A percentile compares a stretch with the other conserved stretches of the same genome.
phyloP scores from a whole-genome alignment of 64 coral and sea anemone species.

The Stylophora pistillata region DNA sequence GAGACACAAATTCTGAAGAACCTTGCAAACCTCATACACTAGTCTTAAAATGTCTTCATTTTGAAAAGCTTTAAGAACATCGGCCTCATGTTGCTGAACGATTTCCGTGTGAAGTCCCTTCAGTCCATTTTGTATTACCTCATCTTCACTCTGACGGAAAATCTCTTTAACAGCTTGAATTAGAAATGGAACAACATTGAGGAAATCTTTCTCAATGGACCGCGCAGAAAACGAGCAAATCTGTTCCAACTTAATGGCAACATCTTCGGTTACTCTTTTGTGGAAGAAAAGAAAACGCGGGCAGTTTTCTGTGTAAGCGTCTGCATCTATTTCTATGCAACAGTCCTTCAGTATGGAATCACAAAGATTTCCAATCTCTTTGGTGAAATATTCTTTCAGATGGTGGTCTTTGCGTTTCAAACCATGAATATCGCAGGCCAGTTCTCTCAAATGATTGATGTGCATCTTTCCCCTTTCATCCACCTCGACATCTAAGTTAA shows the following conservation, averaged over 20 bases:
- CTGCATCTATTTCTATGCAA: slow-evolving; percentile 21
- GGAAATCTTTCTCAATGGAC: neutral
- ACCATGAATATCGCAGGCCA: neutral
- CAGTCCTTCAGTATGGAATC: slow-evolving; percentile 23
- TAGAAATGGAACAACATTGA: neutral
- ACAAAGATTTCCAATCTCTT: neutral
- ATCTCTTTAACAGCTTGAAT: too few relatives aligned
- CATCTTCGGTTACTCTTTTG: neutral
- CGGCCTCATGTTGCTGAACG: neutral
- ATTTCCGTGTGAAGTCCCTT: neutral
- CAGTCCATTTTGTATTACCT: neutral
- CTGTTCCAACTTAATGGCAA: neutral
- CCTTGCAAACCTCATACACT: neutral
- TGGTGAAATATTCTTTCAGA: neutral
- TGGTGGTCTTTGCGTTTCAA: neutral
- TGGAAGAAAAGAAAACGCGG: neutral
- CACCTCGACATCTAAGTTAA: slow-evolving; percentile 1
- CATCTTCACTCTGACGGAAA: neutral
- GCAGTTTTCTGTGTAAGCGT: neutral
- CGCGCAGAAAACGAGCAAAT: neutral
- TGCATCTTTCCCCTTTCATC: slow-evolving; percentile 29
- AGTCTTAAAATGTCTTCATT: neutral
- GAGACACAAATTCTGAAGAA: neutral
- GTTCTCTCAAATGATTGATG: slow-evolving; percentile 4
- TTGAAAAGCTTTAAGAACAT: neutral